Evolutionary conservation across 2,113 vertebrate species (phyloP), one percentile per base, ranked within the genome.

Genomic region (Hippocampus guttulatus): DNA sequence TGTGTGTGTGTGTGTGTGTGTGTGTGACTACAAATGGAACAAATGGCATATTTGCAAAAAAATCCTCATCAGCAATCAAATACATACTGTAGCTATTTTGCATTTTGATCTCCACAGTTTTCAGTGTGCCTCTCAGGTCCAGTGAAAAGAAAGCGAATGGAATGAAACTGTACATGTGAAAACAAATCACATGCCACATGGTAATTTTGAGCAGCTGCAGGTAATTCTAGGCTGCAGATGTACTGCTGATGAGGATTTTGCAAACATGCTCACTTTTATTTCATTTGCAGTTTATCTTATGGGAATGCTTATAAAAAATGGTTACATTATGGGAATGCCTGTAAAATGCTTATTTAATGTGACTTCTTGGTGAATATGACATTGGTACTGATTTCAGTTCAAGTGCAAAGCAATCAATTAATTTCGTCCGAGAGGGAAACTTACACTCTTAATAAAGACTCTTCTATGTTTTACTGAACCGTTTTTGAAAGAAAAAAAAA

Each of bases 1-100:
- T 70, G 41, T 49, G 25, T 23, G 38, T 62, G 30, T 23, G 54
- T 18, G 61, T 16, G 16, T 49, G 47, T 49, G 30, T 30, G 30
- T 30, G 30, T 30, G 30, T 30, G 52, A 3, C 81, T 87, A 45
- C 84, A 85, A 84, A 81, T 76, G 33, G 81, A 77, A 85, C 51
- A 78, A 67, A 38, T n/a, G 63, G 70, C 18, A 7, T 77, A 75
- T 86, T 84, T 86, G 75, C 73, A 67, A 77, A 82, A 69, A 45
- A 76, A 38, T 38, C 33, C 63, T 9, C 14, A 70, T 85, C 71
- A 45, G 76, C 69, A 70, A 45, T 72, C 49, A 55, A 47, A 68
- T 74, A 68, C 51, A 58, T 54, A n/a, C n/a, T n/a, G n/a, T n/a
- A 55, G 33, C 10, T 60, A 3, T 80, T 68, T 75, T 71, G 73